Evolutionary conservation across 2,797 vertebrate genomes (phyloP).

Genomic region (Myotis pilosus): DNA sequence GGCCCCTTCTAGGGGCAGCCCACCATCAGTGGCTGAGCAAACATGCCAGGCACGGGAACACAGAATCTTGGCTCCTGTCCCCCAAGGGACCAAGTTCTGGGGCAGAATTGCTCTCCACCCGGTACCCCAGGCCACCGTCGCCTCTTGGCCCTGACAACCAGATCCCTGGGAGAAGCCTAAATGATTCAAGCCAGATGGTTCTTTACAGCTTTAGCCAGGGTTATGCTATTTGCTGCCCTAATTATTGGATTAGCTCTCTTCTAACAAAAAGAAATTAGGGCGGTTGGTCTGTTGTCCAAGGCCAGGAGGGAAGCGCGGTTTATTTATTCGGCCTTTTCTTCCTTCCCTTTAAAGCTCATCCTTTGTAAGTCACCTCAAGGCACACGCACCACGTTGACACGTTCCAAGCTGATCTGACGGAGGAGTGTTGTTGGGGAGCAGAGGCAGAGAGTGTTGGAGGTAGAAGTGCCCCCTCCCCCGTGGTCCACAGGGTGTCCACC

Average conservation of each 20-base stretch:
- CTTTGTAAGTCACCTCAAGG: background rate
- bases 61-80: background rate
- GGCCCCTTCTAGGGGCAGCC: background rate
- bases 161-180: constrained; percentile 70
- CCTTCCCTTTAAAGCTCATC: background rate
- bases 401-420: background rate
- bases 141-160: constrained; percentile 55
- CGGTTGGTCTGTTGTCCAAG: constrained; percentile 65
- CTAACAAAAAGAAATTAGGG: constrained; percentile 68
- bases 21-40: background rate
- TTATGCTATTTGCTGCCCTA: constrained; percentile 83
- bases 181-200: constrained; percentile 76
- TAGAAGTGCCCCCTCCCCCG: background rate
- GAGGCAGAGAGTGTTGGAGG: accelerated
- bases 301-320: constrained; percentile 13
- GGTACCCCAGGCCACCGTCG: background rate
- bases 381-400: background rate
- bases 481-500: background rate
- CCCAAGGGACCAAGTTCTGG: background rate
- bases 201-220: constrained; percentile 79
- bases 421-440: background rate
- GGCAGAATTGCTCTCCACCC: background rate
- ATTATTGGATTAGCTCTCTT: constrained; percentile 79
- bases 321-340: background rate
- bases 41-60: background rate